Evolutionary conservation across 2,797 vertebrate genomes (phyloP).

Genomic region (Bovichtus variegatus): DNA sequence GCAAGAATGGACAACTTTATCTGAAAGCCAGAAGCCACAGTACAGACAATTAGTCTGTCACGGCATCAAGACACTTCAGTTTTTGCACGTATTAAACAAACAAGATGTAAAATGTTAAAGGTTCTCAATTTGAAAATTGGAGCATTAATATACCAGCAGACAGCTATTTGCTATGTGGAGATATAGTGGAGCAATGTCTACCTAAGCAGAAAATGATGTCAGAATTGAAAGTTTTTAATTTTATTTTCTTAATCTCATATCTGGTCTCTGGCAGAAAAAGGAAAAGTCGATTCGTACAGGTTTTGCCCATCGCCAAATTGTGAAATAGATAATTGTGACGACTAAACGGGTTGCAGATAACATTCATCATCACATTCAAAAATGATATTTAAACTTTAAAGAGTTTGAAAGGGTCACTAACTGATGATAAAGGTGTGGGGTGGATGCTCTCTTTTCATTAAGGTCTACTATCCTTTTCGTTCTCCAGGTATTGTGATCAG

Average conservation of each 20-base stretch:
- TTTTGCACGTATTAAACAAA: not conserved
- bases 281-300: too few relatives aligned
- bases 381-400: not conserved
- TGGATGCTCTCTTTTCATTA: not conserved
- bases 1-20: not conserved
- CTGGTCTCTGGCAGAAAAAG: too few relatives aligned
- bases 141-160: too few relatives aligned
- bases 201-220: too few relatives aligned
- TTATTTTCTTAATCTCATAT: too few relatives aligned
- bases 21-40: not conserved
- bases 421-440: not conserved
- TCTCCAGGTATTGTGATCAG: constrained; percentile 95
- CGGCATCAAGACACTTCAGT: not conserved
- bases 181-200: too few relatives aligned
- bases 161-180: too few relatives aligned
- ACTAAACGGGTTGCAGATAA: not conserved
- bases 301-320: not conserved
- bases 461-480: not conserved
- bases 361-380: not conserved
- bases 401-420: not conserved
- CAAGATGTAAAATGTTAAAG: not conserved
- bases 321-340: not conserved
- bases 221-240: too few relatives aligned
- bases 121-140: too few relatives aligned
- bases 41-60: not conserved